Base-by-base conservation (phyloP, 2,888 invertebrate species). In the Dryobotodes eremita region DNA sequence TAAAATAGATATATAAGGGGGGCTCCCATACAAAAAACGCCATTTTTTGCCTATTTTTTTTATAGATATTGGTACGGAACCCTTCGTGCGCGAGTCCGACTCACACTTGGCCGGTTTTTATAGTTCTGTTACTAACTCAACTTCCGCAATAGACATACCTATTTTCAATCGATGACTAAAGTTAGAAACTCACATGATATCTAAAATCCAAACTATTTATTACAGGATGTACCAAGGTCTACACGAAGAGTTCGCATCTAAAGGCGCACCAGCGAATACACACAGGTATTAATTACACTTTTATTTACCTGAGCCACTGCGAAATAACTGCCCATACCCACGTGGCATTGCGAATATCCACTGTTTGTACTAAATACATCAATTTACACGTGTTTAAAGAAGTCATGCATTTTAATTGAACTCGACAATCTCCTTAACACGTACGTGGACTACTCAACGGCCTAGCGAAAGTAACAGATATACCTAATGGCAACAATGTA, bases 211-310 rank as follows among this genome's bases (percentile, higher is more conserved):
- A 71, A 61, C 48, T 74, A 59, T 79, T 81, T 77, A 82, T 94
- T 97, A 80, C 97, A 99, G 99, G 99, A 95, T 99, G 99, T 97
- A 98, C 98, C 92, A 99, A 99, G 97, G 99, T 99, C 88, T 99
- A 99, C 97, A 99, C 99, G 89, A 99, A 99, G 97, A 99, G 99
- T 97, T 99, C 99, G 91, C 99, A 99, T 96, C 97, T 99, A 89
- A 99, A 99, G 97, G 99, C 99, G 87, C 99, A 99, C 97, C 99
- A 99, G 96, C 98, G 99, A 96, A 99, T 99, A 97, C 99, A 99
- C 94, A 99, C 99, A 97, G 99, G 99, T 99, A 97, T 97, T 97
- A 93, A 80, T 53, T 61, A 23, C 46, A 66, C 57, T 71, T 72
- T 68, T 62, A 55, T 46, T 31, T 42, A 96, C 92, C 23, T 72